Evolutionary conservation across 2,888 invertebrate genomes (phyloP).

Genomic region (Salpingus planirostris): DNA sequence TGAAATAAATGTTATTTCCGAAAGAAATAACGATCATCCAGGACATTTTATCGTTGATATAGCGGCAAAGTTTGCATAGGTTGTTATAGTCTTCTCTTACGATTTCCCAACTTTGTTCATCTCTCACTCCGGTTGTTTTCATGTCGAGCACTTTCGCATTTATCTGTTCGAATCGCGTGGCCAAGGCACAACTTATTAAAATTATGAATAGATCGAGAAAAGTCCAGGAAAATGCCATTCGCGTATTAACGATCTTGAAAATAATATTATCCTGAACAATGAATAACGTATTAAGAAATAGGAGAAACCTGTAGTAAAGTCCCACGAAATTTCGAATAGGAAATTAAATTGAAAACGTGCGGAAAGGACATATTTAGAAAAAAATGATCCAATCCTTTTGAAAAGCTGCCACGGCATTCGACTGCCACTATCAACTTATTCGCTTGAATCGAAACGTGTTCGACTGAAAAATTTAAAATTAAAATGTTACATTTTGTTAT

Average conservation of each 20-base stretch:
- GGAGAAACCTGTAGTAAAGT: no score
- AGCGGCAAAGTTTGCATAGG: conserved; percentile 7
- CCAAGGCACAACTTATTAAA: conserved; percentile 7
- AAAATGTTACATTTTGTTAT: no score
- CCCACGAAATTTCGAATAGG: no score
- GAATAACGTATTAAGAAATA: no score
- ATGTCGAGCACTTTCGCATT: conserved; percentile 5
- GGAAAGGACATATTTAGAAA: conserved; percentile 11
- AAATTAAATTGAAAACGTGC: conserved; percentile 2
- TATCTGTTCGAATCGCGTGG: conserved; percentile 7
- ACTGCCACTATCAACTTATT: conserved; percentile 6
- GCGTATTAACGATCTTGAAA: conserved; percentile 4
- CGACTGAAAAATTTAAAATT: no score
- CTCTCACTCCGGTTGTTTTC: conserved; percentile 2
- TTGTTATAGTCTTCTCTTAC: conserved; percentile 7
- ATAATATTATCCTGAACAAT: background rate
- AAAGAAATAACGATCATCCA: conserved; percentile 8
- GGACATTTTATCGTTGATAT: conserved; percentile 8
- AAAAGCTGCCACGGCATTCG: conserved; percentile 3
- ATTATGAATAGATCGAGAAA: conserved; percentile 11
- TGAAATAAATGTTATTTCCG: conserved; percentile 9
- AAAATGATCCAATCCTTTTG: conserved; percentile 7
- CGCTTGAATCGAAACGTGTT: conserved; percentile 7
- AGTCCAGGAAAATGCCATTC: conserved; percentile 13
- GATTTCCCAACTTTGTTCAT: background rate